These are phyloP conservation scores for Microplitis demolitor DNA, from an alignment of 1,140 invertebrate species.

Conservation along the genomic window DNA sequence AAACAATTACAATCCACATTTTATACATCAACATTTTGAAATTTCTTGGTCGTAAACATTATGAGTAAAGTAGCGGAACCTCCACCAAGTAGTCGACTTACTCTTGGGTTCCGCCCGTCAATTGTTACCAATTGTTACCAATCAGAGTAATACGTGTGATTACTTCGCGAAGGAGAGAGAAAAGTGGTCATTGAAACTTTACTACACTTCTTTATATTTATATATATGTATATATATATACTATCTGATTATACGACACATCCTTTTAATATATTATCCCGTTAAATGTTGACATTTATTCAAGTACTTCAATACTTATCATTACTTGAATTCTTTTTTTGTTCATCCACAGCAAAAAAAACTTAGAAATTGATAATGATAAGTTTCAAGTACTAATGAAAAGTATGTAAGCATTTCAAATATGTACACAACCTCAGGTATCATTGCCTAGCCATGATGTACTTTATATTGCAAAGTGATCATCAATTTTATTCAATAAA, in stretches of 20 bases:
- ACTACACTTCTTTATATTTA: slow-evolving; percentile 12
- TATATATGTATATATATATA: slow-evolving; percentile 14
- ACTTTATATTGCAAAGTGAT: no score
- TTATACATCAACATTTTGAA: slow-evolving; percentile 30
- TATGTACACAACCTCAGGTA: no score
- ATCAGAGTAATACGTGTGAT: slow-evolving; percentile 61
- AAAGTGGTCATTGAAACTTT: slow-evolving; percentile 42
- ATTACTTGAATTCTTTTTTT: no score
- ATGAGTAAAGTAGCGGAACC: slow-evolving; percentile 58
- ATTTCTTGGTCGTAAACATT: slow-evolving; percentile 54
- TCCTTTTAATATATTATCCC: slow-evolving; percentile 23
- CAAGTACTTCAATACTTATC: neutral
- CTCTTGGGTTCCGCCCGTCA: slow-evolving; percentile 55
- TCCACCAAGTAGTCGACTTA: slow-evolving; percentile 32
- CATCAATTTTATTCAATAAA: no score
- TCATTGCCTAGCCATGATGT: no score
- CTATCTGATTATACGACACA: slow-evolving; percentile 8
- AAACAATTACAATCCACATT: neutral
- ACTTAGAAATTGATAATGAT: no score
- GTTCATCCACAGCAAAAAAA: no score
- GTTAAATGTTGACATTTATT: slow-evolving; percentile 32
- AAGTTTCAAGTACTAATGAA: no score
- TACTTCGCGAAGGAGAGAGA: slow-evolving; percentile 40
- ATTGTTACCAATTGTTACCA: slow-evolving; percentile 61
- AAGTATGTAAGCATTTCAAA: no score